phyloP scores from a whole-genome alignment of 2,113 vertebrate genomes.

The Corythaeola cristata region DNA sequence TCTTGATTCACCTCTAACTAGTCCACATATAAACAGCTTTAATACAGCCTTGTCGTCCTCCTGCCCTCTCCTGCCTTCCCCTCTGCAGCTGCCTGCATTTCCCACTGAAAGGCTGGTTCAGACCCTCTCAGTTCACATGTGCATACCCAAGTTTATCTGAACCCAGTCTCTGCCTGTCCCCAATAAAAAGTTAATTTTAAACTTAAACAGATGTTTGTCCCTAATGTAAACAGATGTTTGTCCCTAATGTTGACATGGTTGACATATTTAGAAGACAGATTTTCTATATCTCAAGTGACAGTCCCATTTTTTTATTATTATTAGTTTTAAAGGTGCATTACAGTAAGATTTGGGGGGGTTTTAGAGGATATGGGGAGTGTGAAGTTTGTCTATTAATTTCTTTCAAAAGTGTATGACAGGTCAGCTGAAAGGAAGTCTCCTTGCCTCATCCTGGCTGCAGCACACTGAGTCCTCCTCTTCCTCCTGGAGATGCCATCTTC shows the following conservation, averaged over 20 bases:
- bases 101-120: not conserved
- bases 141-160: not conserved
- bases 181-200: not conserved
- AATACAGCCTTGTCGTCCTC: not conserved
- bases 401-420: not conserved
- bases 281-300: not conserved
- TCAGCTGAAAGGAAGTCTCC: not conserved
- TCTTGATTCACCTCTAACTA: not conserved
- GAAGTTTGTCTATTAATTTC: not conserved
- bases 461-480: not conserved
- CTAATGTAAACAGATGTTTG: not conserved
- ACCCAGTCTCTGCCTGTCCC: not conserved
- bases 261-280: not conserved
- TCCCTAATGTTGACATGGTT: not conserved
- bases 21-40: not conserved
- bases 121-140: not conserved
- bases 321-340: not conserved
- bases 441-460: not conserved
- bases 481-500: not conserved
- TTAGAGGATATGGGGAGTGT: not conserved
- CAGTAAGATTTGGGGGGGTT: not conserved
- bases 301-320: not conserved
- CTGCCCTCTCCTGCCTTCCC: not conserved
- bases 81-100: not conserved
- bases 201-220: not conserved